Conservation (phyloP, 2,888 invertebrate genomes). For the Aphelenchoides bicaudatus region DNA sequence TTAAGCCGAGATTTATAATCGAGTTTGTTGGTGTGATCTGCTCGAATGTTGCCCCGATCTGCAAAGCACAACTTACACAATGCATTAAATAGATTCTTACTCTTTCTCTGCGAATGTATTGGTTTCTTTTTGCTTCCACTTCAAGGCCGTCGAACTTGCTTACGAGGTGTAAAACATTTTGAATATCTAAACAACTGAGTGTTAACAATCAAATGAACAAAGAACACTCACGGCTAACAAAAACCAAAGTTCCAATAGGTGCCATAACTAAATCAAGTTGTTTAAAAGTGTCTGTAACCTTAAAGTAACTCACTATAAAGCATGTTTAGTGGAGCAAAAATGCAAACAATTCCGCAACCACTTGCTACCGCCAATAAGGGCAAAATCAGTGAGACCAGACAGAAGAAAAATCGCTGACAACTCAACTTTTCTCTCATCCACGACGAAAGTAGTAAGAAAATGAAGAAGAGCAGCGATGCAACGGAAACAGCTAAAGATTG, state of each 20-base stretch:
- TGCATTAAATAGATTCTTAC: no score
- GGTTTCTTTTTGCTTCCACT: slow-evolving; percentile 26
- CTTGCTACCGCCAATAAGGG: slow-evolving; percentile 9
- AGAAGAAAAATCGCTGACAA: slow-evolving; percentile 5
- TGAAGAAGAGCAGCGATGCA: slow-evolving; percentile 6
- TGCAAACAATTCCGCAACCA: slow-evolving; percentile 20
- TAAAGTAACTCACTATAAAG: no score
- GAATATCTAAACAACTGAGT: slow-evolving; percentile 20
- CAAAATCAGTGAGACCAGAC: not conserved
- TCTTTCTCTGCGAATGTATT: slow-evolving; percentile 26
- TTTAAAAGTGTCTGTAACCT: no score
- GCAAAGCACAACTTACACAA: no score
- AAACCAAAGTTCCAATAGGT: slow-evolving; percentile 13
- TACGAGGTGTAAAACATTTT: slow-evolving; percentile 22
- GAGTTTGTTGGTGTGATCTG: slow-evolving; percentile 28
- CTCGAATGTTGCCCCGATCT: slow-evolving; percentile 26
- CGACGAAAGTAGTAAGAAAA: slow-evolving; percentile 7
- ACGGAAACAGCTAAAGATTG: slow-evolving; percentile 5
- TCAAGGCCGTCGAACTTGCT: slow-evolving; percentile 22
- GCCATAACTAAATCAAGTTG: slow-evolving; percentile 26
- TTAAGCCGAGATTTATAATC: slow-evolving; percentile 11
- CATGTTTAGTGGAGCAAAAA: slow-evolving; percentile 22
- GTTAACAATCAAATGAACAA: not conserved
- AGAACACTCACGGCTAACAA: slow-evolving; percentile 12
- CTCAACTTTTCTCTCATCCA: not conserved